phyloP scores from a whole-genome alignment of 1,140 invertebrate species.

The Leptonema lineaticorne region DNA sequence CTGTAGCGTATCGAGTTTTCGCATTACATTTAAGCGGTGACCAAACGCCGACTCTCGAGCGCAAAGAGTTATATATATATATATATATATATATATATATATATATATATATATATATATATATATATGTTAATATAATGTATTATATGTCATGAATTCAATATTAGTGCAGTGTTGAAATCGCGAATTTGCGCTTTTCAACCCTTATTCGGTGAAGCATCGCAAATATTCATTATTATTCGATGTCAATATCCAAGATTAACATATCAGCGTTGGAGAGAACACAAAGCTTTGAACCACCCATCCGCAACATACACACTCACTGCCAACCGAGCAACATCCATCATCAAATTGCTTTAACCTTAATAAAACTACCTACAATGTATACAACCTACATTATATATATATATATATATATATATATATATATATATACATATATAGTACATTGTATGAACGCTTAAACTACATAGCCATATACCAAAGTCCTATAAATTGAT shows the following conservation, averaged over 20 bases:
- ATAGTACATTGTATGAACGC: neutral
- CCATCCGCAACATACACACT: neutral
- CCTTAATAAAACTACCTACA: constrained; percentile 2
- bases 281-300: constrained; percentile 21
- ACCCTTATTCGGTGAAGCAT: neutral
- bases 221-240: constrained; percentile 18
- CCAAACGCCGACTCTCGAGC: too few relatives aligned
- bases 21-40: too few relatives aligned
- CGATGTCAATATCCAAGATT: constrained; percentile 22
- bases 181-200: neutral
- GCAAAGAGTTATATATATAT: too few relatives aligned
- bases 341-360: constrained; percentile 16
- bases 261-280: constrained; percentile 14
- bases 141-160: neutral
- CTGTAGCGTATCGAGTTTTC: too few relatives aligned
- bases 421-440: neutral
- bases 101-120: too few relatives aligned
- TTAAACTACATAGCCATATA: too few relatives aligned
- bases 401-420: neutral
- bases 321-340: neutral
- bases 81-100: too few relatives aligned
- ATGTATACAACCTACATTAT: neutral
- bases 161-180: too few relatives aligned
- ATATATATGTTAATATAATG: too few relatives aligned
- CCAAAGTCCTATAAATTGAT: too few relatives aligned